Base-by-base conservation (phyloP, 2,888 invertebrate species). In the Pachydiplax longipennis region DNA sequence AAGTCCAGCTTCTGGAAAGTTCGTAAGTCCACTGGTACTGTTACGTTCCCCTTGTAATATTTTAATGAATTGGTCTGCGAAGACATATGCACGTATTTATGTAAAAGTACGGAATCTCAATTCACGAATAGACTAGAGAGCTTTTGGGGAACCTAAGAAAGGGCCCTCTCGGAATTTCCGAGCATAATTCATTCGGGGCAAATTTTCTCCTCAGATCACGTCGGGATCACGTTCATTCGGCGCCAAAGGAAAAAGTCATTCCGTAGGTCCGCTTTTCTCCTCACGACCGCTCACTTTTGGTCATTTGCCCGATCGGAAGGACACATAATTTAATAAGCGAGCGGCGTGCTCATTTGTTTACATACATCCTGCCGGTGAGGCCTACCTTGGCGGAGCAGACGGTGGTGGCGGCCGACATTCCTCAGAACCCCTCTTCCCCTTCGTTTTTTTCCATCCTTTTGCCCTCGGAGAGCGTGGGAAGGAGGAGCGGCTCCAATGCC, bases 331-430 rank as follows among this genome's bases (percentile, higher is more conserved):
- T 61, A 87, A 87, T 87, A 61, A 61, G 87, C 58, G 87, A 37
- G 87, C 31, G 35, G 48, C 53, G 83, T 15, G 15, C 25, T 1
- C 87, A 87, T 87, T 73, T 87, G 87, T 87, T 87, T 87, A 87
- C 87, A 87, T 65, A 58, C 37, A 37, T 37, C 53, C 18, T 18
- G 18, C 53, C 53, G 0, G 53, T 18, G 61, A 22, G 40, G 61
- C 37, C 37, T 58, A 73, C 73, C 73, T 73, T 73, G 31, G 3
- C 31, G 73, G 73, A 31, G 13, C 22, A 35, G 37, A 37, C 44
- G 58, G n/a, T n/a, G 53, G 53, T 35, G 58, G 83, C 58, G 53
- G 6, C 58, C 61, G 58, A 61, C 87, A 61, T 87, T 87, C 87
- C n/a, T n/a, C 87, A 61, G 13, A 53, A 61, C 25, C 35, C 83